These are phyloP conservation scores for Gibbula magus DNA, from an alignment of 2,888 invertebrate genomes.

Conservation along the genomic window DNA sequence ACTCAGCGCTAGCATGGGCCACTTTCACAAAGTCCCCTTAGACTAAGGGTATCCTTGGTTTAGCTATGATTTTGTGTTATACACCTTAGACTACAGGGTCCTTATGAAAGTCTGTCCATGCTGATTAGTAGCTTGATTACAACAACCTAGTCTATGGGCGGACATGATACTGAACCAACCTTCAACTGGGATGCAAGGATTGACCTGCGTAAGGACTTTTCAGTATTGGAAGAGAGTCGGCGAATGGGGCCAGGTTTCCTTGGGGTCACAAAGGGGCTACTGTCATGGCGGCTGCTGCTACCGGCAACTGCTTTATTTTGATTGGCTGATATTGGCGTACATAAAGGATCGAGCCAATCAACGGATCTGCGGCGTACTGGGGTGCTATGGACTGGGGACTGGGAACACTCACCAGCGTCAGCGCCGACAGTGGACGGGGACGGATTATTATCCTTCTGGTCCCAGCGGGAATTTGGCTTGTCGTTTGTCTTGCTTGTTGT, in stretches of 20 bases:
- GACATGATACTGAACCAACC: constrained; percentile 40
- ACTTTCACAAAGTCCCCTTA: too few species aligned
- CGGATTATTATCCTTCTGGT: constrained; percentile 18
- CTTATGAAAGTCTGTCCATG: too few species aligned
- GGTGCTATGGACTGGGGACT: constrained; percentile 39
- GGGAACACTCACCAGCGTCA: neutral
- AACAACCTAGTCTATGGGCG: neutral
- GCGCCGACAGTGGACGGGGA: neutral
- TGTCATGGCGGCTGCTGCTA: neutral
- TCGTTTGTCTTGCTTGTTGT: neutral
- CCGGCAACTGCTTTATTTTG: constrained; percentile 1
- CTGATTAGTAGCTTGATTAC: neutral
- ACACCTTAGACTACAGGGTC: too few species aligned
- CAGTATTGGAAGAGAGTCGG: constrained; percentile 55
- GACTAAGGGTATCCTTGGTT: too few species aligned
- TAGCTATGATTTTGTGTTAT: too few species aligned
- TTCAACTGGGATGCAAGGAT: constrained; percentile 55
- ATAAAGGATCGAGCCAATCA: constrained; percentile 47
- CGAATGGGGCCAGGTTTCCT: constrained; percentile 45
- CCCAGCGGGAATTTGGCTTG: constrained; percentile 28
- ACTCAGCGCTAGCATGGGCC: too few species aligned
- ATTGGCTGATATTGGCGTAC: constrained; percentile 35
- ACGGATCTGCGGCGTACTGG: constrained; percentile 38
- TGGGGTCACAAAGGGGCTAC: constrained; percentile 39
- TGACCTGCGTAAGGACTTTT: constrained; percentile 46